Evolutionary conservation across 92 coral and sea anemone genomes (phyloP).

Genomic region (Parazoanthus swiftii): DNA sequence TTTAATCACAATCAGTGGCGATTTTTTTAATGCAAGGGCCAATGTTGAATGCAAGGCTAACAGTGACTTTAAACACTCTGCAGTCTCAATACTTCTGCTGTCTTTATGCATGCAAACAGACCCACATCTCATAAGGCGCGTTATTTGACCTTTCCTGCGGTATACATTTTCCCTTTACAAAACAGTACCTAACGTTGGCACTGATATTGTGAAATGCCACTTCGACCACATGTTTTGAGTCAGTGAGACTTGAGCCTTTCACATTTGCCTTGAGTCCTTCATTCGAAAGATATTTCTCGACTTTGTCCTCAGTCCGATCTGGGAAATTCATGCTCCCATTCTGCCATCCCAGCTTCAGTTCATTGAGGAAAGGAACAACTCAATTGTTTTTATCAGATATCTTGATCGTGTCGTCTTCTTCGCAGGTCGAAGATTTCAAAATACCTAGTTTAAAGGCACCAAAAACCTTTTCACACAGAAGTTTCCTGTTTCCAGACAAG

Average conservation of each 20-base stretch:
- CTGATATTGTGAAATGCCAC: neutral
- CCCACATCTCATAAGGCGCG: too few relatives aligned
- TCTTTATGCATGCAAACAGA: too few relatives aligned
- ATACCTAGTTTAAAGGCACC: neutral
- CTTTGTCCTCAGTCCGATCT: neutral
- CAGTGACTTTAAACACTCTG: too few relatives aligned
- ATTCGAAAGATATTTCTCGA: neutral
- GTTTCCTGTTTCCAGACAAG: slow-evolving; percentile 14
- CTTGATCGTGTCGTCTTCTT: neutral
- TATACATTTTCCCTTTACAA: too few relatives aligned
- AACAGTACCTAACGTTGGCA: too few relatives aligned
- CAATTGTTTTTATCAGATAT: neutral
- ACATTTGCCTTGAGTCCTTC: slow-evolving; percentile 1
- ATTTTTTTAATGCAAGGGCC: too few relatives aligned
- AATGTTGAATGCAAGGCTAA: too few relatives aligned
- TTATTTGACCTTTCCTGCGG: too few relatives aligned
- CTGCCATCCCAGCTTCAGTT: neutral
- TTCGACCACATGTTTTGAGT: slow-evolving; percentile 34
- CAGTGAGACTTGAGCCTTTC: neutral
- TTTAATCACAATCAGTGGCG: too few relatives aligned
- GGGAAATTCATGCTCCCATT: neutral
- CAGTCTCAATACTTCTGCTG: too few relatives aligned
- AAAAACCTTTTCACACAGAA: neutral
- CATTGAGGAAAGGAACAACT: neutral
- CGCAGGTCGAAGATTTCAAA: neutral